Evolutionary conservation across 2,888 invertebrate species (phyloP).

Genomic region (Leucophora obtusa): DNA sequence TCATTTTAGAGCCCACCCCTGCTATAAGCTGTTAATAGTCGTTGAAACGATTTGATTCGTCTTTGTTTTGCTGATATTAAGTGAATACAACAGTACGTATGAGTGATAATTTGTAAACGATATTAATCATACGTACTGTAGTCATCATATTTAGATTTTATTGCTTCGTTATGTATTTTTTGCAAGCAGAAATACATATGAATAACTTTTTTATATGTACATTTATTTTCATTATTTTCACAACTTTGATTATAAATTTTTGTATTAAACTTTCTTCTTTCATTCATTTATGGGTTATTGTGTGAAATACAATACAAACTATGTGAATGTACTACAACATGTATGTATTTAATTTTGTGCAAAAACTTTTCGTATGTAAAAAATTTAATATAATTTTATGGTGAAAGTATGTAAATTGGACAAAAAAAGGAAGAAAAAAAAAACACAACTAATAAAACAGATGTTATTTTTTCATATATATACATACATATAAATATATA

Average conservation of each 20-base stretch:
- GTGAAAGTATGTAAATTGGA: slow-evolving; percentile 23
- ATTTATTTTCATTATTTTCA: slow-evolving; percentile 1
- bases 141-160: too few relatives aligned
- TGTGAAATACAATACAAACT: neutral
- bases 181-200: neutral
- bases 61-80: too few relatives aligned
- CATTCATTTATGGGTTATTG: slow-evolving; percentile 3
- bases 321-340: neutral
- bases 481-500: too few relatives aligned
- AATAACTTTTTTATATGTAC: neutral
- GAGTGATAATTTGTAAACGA: neutral
- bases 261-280: neutral
- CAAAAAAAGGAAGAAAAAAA: neutral
- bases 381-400: slow-evolving; percentile 32
- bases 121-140: neutral
- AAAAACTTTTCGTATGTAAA: slow-evolving; percentile 9
- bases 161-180: neutral
- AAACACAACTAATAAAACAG: neutral
- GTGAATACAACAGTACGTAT: neutral
- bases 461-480: slow-evolving; percentile 10
- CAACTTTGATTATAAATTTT: slow-evolving; percentile 3
- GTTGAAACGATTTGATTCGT: too few relatives aligned
- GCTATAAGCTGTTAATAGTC: too few relatives aligned
- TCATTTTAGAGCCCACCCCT: too few relatives aligned
- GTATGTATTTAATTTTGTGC: slow-evolving; percentile 3